These are phyloP conservation scores for Pharmacophagus antenor DNA, from an alignment of 2,888 invertebrate species.

Conservation along the genomic window DNA sequence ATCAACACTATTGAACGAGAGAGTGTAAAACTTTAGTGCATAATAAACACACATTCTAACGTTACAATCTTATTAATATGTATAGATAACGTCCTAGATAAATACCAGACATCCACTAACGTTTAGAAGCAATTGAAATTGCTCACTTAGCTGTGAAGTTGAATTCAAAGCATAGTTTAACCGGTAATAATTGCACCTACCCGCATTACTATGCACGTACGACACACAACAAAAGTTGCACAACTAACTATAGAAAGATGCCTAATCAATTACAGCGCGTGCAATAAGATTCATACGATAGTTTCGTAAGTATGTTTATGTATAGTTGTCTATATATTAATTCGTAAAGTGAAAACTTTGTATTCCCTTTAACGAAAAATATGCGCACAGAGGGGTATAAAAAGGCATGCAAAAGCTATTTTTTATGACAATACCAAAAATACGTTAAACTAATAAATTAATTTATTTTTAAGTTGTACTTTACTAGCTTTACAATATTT, in stretches of 20 bases:
- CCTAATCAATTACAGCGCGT: slow-evolving; percentile 77
- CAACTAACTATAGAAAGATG: slow-evolving; percentile 81
- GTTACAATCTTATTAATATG: slow-evolving; percentile 10
- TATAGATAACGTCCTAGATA: slow-evolving; percentile 20
- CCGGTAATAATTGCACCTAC: slow-evolving; percentile 22
- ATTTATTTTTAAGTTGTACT: too few relatives aligned
- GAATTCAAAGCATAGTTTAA: slow-evolving; percentile 26
- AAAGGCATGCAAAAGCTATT: too few relatives aligned
- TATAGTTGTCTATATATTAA: not conserved
- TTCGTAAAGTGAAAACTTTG: too few relatives aligned
- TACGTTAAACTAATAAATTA: too few relatives aligned
- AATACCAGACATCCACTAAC: slow-evolving; percentile 19
- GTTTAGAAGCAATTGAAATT: slow-evolving; percentile 23
- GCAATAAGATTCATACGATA: slow-evolving; percentile 54
- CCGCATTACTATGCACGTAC: slow-evolving; percentile 20
- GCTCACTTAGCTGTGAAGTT: slow-evolving; percentile 27
- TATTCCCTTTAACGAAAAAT: too few relatives aligned
- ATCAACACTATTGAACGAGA: not conserved
- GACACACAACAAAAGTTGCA: slow-evolving; percentile 53
- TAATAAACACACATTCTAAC: not conserved
- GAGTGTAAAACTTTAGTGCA: not conserved
- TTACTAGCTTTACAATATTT: too few relatives aligned
- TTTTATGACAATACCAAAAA: too few relatives aligned
- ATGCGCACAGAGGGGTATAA: too few relatives aligned
- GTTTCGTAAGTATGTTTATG: not conserved